These are phyloP conservation scores for Oophaga pumilio DNA, from an alignment of 2,113 vertebrate species.

Conservation along the genomic window DNA sequence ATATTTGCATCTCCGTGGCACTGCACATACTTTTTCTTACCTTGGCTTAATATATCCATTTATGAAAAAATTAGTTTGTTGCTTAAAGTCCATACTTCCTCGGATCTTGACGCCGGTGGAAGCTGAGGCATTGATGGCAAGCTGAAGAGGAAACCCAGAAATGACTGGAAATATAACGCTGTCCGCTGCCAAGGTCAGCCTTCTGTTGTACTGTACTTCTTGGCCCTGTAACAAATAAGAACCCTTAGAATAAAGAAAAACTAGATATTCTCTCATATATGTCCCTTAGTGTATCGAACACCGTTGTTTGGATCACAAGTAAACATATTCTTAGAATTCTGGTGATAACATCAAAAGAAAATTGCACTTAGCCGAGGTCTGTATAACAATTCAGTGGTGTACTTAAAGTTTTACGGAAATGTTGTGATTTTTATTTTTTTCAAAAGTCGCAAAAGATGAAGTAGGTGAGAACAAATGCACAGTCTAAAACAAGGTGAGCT, in stretches of 20 bases:
- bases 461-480: no score
- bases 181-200: slow-evolving; percentile 73
- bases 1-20: not conserved
- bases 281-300: no score
- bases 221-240: slow-evolving; percentile 74
- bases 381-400: no score
- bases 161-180: slow-evolving; percentile 79
- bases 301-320: no score
- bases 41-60: slow-evolving; percentile 81
- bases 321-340: no score
- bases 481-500: no score
- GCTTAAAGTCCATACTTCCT: slow-evolving; percentile 75
- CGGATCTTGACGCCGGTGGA: slow-evolving; percentile 74
- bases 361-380: no score
- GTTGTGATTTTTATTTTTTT: no score
- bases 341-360: no score
- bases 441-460: no score
- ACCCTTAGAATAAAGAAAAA: not conserved
- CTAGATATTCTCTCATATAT: no score
- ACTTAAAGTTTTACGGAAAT: no score
- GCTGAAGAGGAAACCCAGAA: slow-evolving; percentile 78
- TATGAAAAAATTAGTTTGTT: slow-evolving; percentile 77
- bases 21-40: slow-evolving; percentile 62
- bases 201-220: slow-evolving; percentile 78
- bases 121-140: slow-evolving; percentile 79